A percentile compares a stretch with the other conserved stretches of the same genome.
Evolutionary conservation across 2,888 invertebrate species (phyloP).

Genomic region (Dasysyrphus albostriatus): DNA sequence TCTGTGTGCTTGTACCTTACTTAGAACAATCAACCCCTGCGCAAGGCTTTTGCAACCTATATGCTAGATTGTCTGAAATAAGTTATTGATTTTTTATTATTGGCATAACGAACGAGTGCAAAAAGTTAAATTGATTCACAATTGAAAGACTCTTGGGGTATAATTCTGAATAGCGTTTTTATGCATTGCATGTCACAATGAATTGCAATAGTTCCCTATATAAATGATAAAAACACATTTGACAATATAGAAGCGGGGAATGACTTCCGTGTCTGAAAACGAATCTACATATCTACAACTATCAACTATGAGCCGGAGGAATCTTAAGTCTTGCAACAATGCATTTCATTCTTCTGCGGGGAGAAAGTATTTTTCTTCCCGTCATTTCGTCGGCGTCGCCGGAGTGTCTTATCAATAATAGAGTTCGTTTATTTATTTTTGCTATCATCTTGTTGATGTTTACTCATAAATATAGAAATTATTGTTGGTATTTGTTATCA

Average conservation of each 20-base stretch:
- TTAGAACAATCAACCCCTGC: conserved; percentile 2
- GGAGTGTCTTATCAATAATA: conserved; percentile 48
- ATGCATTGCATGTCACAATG: conserved; percentile 19
- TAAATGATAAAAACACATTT: conserved; percentile 17
- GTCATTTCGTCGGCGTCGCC: background rate
- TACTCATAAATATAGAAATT: conserved; percentile 31
- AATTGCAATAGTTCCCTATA: background rate
- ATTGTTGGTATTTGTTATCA: conserved; percentile 19
- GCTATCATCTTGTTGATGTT: conserved; percentile 36
- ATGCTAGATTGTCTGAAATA: conserved; percentile 23
- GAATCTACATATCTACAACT: conserved; percentile 39
- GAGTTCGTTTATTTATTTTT: conserved; percentile 1
- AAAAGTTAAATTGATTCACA: conserved; percentile 52
- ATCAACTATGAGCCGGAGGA: background rate
- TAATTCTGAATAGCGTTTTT: background rate
- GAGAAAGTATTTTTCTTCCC: conserved; percentile 10
- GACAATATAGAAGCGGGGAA: conserved; percentile 16
- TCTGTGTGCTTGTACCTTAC: conserved; percentile 24
- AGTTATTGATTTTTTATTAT: conserved; percentile 64
- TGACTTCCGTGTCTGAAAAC: conserved; percentile 49
- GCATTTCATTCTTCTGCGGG: conserved; percentile 26
- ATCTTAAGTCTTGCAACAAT: conserved; percentile 28
- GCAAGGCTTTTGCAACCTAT: background rate
- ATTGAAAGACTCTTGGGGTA: conserved; percentile 21
- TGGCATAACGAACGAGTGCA: conserved; percentile 46